These are phyloP conservation scores for Spheniscus humboldti DNA, from an alignment of 2,797 vertebrate genomes.

Conservation along the genomic window DNA sequence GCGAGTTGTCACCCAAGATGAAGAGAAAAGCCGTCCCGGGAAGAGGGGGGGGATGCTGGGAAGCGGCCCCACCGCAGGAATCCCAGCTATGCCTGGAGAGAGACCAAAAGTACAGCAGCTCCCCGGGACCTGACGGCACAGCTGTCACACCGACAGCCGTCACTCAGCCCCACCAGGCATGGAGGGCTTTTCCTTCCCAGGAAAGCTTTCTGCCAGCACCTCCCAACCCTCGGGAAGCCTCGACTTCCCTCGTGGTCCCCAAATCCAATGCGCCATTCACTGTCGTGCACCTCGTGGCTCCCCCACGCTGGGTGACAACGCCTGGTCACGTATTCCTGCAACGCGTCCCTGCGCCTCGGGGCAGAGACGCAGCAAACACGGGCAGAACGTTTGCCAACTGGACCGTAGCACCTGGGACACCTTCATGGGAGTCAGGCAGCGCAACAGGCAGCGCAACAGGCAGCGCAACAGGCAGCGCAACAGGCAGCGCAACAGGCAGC, in stretches of 20 bases:
- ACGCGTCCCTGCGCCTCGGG: neutral
- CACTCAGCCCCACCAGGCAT: accelerated
- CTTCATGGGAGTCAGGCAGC: neutral
- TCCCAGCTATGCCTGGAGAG: neutral
- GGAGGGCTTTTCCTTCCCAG: neutral
- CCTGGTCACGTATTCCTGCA: neutral
- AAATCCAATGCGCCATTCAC: neutral
- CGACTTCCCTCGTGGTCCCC: neutral
- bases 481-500: no score
- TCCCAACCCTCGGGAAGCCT: neutral
- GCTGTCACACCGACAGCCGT: neutral
- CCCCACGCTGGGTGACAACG: neutral
- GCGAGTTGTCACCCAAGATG: accelerated
- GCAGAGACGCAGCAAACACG: neutral
- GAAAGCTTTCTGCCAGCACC: neutral
- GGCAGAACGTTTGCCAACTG: neutral
- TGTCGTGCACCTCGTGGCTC: neutral
- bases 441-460: neutral
- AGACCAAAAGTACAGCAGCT: neutral
- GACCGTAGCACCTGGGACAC: neutral
- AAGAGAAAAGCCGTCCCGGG: neutral
- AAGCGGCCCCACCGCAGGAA: neutral
- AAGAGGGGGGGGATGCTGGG: neutral
- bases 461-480: neutral
- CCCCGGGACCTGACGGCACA: neutral